These are phyloP conservation scores for Aphelinus atriplicis DNA, from an alignment of 1,140 invertebrate species.

Conservation along the genomic window DNA sequence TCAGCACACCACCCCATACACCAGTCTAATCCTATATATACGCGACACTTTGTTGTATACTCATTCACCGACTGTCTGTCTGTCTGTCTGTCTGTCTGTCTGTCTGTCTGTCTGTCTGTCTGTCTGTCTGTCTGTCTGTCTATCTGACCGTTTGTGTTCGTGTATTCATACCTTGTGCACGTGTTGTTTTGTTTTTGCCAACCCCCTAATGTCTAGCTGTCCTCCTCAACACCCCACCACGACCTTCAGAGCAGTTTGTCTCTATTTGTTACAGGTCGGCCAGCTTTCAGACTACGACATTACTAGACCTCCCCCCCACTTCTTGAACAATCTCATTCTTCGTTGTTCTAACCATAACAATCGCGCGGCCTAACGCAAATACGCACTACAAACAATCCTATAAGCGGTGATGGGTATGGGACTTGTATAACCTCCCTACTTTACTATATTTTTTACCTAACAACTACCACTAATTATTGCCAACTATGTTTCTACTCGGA, in stretches of 20 bases:
- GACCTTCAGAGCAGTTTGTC: constrained; percentile 61
- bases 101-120: constrained; percentile 23
- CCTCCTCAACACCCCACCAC: constrained; percentile 37
- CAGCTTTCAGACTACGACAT: constrained; percentile 69
- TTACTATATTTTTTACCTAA: too few species aligned
- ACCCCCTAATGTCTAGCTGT: not conserved
- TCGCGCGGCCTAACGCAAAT: constrained; percentile 27
- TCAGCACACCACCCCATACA: constrained; percentile 53
- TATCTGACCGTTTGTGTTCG: not conserved
- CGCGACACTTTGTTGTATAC: too few species aligned
- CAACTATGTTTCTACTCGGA: too few species aligned
- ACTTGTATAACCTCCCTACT: not conserved
- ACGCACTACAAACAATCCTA: constrained; percentile 22
- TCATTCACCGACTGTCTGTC: not conserved
- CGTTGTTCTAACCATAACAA: constrained; percentile 35
- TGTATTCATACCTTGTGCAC: not conserved
- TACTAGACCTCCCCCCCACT: constrained; percentile 58
- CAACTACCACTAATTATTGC: too few species aligned
- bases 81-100: constrained; percentile 19
- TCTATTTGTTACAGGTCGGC: constrained; percentile 68
- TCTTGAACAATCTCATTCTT: constrained; percentile 34
- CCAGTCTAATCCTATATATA: not conserved
- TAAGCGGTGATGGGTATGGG: constrained; percentile 35
- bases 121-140: constrained; percentile 15
- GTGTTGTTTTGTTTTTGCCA: not conserved